Base-by-base conservation (phyloP, 2,113 vertebrate species). In the Anas platyrhynchos region DNA sequence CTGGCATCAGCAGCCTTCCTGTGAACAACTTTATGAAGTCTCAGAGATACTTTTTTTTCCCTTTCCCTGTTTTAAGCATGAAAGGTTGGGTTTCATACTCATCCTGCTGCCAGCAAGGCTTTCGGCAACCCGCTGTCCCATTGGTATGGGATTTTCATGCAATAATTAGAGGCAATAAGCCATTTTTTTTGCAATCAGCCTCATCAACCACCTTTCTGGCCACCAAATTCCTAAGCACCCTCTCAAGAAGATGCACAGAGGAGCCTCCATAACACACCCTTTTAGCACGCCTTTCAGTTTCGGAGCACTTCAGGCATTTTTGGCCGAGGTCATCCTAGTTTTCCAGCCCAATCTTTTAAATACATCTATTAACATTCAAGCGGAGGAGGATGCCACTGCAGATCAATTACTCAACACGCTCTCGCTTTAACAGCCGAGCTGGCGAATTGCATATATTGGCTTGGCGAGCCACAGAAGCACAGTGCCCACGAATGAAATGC, bases 291-390 rank as follows among this genome's bases (percentile, higher is more conserved):
- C 23, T 55, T 67, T 48, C 21, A 34, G 32, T 69, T 86, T 26
- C 27, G 4, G 2, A 69, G 54, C 14, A 55, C 17, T 75, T 55
- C 36, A 58, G 56, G 20, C 4, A 3, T 44, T 44, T 66, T 71
- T 65, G 29, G 11, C 56, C 9, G 16, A 56, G 20, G 10, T 83
- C 8, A 26, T 20, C 67, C 34, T 15, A 41, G 16, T 27, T 83
- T 96, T 88, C 55, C 22, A 81, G 69, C 36, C 26, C 27, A 55
- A 38, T 31, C 71, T 73, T 59, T 87, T 95, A 69, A 79, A 91
- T 82, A 16, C 11, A 17, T 11, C 32, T 27, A 63, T 94, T 96
- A 56, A 85, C 66, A 88, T 93, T 91, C 89, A 76, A 68, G 78
- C 43, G 50, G 65, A 0, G 0, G 62, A 63, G 15, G 83, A 43